Evolutionary conservation across 2,113 vertebrate species (phyloP), one percentile per base, ranked within the genome.

Genomic region (Morone saxatilis): DNA sequence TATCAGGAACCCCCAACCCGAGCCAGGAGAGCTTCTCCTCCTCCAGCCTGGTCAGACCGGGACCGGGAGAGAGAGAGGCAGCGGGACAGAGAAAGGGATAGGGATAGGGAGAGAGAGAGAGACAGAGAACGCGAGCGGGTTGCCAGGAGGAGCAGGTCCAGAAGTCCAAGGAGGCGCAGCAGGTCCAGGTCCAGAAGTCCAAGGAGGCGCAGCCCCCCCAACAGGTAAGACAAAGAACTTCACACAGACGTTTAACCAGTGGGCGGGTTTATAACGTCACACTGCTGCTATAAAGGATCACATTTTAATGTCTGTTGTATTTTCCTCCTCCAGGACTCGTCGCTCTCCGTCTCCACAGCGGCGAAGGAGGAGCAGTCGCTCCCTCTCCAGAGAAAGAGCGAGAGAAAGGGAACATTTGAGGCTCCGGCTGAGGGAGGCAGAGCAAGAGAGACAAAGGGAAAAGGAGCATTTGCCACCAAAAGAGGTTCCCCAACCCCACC

Each of bases 141-240:
- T 0, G 47, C 57, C 38, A 91, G 93, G 60, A 92, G 89, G 66
- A 94, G 92, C 81, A 76, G 92, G 48, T 91, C 94, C 4, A 87
- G 94, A 59, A 90, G 94, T 75, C 93, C 89, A 0, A 92, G 93
- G n/a, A 93, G 91, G 65, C 85, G 83, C 16, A 93, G 88, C 43
- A 53, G 73, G 54, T 82, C 73, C 74, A 51, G 73, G 10, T 76
- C 84, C 1, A 77, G 78, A 70, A 75, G 82, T 14, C 82, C 10
- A 0, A 76, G 83, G 61, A 71, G 78, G 12, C 72, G 20, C n/a
- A 94, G 93, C 25, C 88, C 91, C 7, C 85, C 65, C 0, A 90
- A 43, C 81, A 78, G 81, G 81, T 83, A 16, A 74, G 3, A 71
- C 0, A 4, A 45, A 31, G n/a, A 61, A 43, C 40, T 25, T 25